A percentile compares a stretch with the other conserved stretches of the same genome.
phyloP scores from a whole-genome alignment of 2,113 vertebrate genomes.

The Actenoides hombroni region DNA sequence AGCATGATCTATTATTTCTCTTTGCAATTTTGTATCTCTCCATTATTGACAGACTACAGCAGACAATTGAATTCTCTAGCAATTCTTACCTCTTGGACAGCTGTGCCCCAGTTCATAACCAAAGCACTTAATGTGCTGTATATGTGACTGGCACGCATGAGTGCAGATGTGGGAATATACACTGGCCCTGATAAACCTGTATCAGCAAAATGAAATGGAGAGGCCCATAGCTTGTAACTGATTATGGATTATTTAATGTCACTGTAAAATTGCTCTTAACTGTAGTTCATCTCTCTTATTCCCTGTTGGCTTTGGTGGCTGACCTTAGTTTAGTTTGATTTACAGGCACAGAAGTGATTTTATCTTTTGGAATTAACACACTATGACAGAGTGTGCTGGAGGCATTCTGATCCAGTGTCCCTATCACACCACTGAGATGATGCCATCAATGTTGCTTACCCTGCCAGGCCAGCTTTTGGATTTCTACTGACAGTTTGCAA shows the following conservation, averaged over 20 bases:
- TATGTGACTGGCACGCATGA: background rate
- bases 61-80: background rate
- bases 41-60: background rate
- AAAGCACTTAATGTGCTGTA: background rate
- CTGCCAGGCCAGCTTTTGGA: background rate
- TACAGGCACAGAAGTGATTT: background rate
- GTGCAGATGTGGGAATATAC: background rate
- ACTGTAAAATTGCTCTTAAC: background rate
- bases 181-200: background rate
- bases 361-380: background rate
- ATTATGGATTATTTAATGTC: background rate
- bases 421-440: background rate
- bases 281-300: background rate
- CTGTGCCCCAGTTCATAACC: background rate
- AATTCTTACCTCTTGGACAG: background rate
- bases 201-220: background rate
- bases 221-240: background rate
- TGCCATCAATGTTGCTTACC: background rate
- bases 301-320: background rate
- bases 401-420: background rate
- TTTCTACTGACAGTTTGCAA: background rate
- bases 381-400: fast-evolving
- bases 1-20: background rate
- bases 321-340: background rate
- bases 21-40: background rate